Evolutionary conservation across 2,797 vertebrate species (phyloP).

Genomic region (Pterois miles): DNA sequence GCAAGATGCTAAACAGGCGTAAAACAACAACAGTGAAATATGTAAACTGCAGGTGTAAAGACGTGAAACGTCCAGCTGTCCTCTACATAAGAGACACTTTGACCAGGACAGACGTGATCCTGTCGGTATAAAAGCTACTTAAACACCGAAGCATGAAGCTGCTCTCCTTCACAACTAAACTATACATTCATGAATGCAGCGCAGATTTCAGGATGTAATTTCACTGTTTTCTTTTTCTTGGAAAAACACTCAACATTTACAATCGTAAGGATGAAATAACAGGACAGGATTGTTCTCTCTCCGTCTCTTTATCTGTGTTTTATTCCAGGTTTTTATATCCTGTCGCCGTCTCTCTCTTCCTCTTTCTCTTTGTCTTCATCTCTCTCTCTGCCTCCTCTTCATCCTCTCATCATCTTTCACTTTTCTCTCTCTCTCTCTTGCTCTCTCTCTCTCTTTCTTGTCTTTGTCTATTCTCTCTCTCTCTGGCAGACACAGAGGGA

Average conservation of each 20-base stretch:
- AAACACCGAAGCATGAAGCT: no score
- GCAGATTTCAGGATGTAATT: neutral
- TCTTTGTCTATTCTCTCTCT: neutral
- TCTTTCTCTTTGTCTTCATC: constrained; percentile 46
- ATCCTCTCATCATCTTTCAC: constrained; percentile 41
- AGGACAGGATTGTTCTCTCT: constrained; percentile 5
- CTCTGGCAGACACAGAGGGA: constrained; percentile 85
- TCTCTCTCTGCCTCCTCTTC: constrained; percentile 38
- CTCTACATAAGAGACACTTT: no score
- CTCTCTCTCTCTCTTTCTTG: no score
- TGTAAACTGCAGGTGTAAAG: no score
- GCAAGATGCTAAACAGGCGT: no score
- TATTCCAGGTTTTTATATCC: neutral
- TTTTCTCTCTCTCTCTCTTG: neutral
- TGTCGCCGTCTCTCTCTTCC: constrained; percentile 8
- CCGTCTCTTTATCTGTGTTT: neutral
- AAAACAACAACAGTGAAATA: no score
- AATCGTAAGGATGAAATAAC: neutral
- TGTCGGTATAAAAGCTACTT: neutral
- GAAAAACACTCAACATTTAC: neutral
- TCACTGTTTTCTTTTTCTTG: neutral
- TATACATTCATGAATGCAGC: neutral
- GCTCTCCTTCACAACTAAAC: no score
- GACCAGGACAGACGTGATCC: no score
- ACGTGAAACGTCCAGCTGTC: no score